Percentiles rank a stretch among this genome's conserved stretches.
Evolutionary conservation across 1,140 invertebrate genomes (phyloP).

Genomic region (Camponotus pennsylvanicus): DNA sequence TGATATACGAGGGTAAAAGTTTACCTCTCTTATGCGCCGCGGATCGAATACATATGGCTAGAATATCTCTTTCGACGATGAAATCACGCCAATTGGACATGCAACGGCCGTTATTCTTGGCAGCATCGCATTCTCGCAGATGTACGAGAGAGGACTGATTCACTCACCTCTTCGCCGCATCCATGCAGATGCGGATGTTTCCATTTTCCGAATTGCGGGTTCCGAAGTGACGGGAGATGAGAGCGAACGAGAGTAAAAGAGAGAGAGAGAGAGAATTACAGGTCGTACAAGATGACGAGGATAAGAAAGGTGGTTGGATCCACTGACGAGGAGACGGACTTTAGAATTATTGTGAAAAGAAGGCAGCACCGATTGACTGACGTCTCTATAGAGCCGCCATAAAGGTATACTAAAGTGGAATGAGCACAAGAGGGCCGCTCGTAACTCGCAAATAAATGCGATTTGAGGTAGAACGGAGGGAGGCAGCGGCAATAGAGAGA

Average conservation of each 20-base stretch:
- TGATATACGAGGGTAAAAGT: slow-evolving; percentile 49
- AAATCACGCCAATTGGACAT: slow-evolving; percentile 68
- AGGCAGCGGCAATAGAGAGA: slow-evolving; percentile 32
- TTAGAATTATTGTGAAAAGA: slow-evolving; percentile 83
- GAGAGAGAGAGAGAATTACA: slow-evolving; percentile 9
- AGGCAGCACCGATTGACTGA: slow-evolving; percentile 80
- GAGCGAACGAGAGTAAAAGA: slow-evolving; percentile 21
- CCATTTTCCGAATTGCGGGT: slow-evolving; percentile 71
- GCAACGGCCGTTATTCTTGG: slow-evolving; percentile 70
- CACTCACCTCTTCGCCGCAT: slow-evolving; percentile 35
- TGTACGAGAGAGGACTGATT: slow-evolving; percentile 61
- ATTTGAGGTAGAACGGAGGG: slow-evolving; percentile 72
- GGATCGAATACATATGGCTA: slow-evolving; percentile 41
- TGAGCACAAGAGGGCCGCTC: slow-evolving; percentile 82
- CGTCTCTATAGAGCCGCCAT: slow-evolving; percentile 80
- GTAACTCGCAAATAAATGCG: slow-evolving; percentile 84
- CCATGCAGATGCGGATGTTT: slow-evolving; percentile 66
- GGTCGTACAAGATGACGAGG: slow-evolving; percentile 45
- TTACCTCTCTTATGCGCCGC: slow-evolving; percentile 42
- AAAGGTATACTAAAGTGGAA: slow-evolving; percentile 81
- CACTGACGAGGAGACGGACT: slow-evolving; percentile 78
- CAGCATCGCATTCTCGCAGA: slow-evolving; percentile 70
- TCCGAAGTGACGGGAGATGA: slow-evolving; percentile 22
- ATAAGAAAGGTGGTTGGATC: slow-evolving; percentile 69
- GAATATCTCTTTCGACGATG: slow-evolving; percentile 59